A percentile compares a stretch with the other conserved stretches of the same genome.
Evolutionary conservation across 2,888 invertebrate genomes (phyloP).

Genomic region (Ormyrus pomaceus): DNA sequence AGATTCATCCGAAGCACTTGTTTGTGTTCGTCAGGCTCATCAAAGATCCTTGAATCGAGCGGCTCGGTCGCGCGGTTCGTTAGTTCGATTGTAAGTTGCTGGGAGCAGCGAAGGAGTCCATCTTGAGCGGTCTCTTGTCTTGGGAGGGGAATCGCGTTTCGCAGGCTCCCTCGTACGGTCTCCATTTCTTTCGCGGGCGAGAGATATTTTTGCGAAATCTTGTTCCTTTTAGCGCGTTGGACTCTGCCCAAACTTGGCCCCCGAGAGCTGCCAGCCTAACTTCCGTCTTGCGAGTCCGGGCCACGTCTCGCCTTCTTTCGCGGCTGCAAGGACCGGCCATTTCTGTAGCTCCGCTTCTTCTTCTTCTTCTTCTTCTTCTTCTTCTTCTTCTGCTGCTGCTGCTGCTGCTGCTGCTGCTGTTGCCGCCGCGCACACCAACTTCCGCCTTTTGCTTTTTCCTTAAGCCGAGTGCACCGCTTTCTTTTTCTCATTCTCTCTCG

Average conservation of each 20-base stretch:
- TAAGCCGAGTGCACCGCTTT: slow-evolving; percentile 47
- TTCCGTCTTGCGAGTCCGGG: slow-evolving; percentile 66
- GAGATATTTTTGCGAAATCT: slow-evolving; percentile 68
- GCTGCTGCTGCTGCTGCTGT: slow-evolving; percentile 6
- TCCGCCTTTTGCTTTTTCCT: slow-evolving; percentile 57
- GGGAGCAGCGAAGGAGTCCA: slow-evolving; percentile 35
- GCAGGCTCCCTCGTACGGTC: background rate
- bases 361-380: slow-evolving; percentile 38
- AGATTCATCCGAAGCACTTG: too few species aligned
- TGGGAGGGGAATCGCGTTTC: slow-evolving; percentile 25
- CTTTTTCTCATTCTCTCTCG: slow-evolving; percentile 42
- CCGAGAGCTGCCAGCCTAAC: slow-evolving; percentile 66
- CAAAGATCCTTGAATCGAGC: background rate
- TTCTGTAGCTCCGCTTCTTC: slow-evolving; percentile 55
- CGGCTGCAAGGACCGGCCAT: slow-evolving; percentile 48
- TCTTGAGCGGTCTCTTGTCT: background rate
- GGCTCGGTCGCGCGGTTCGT: slow-evolving; percentile 55
- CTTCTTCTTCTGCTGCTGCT: background rate
- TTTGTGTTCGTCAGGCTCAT: background rate
- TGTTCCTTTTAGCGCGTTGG: slow-evolving; percentile 72
- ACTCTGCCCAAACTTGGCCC: slow-evolving; percentile 69
- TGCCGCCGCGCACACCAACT: slow-evolving; percentile 32
- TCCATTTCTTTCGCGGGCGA: slow-evolving; percentile 25
- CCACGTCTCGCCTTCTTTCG: slow-evolving; percentile 39
- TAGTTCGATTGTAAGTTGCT: slow-evolving; percentile 66